Base-by-base conservation (phyloP, 2,888 invertebrate species). In the Capitulum mitella region DNA sequence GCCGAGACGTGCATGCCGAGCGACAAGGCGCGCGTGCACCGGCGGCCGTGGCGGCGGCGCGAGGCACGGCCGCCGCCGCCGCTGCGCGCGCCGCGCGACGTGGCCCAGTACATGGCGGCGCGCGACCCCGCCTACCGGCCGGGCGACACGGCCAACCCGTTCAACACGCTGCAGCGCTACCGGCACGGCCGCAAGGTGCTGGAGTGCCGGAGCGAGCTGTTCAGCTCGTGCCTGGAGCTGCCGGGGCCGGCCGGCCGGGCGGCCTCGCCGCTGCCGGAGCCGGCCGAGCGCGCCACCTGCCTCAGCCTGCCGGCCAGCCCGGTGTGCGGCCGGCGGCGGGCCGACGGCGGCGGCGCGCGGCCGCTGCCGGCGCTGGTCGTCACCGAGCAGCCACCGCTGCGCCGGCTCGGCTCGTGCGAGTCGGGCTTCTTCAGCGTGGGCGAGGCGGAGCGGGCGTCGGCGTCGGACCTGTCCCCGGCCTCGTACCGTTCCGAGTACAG, bases 391-490 rank as follows among this genome's bases (percentile, higher is more conserved):
- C 46, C 84, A 83, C 84, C 81, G 43, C 86, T 91, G n/a, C 88
- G 91, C 51, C 87, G 94, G 32, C 89, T 94, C 76, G 94, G 93
- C 79, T 94, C 94, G 34, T 94, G 94, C 85, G 95, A 95, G 85
- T 93, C 93, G 82, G 95, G 95, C 34, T 94, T 95, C 85, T 95
- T 93, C 88, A 93, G 93, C 79, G 93, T 93, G 83, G 83, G 83
- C 8, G 93, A 92, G 74, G 37, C 26, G 26, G 74, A 37, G 40
- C 40, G 74, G 0, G 74, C 40, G 8, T 34, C 70, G 37, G 70
- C 37, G 37, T 34, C 37, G 1, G 70, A 37, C 37, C 34, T 70
- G 70, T 82, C 81, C 46, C 82, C 82, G 46, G 81, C 81, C 19
- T 82, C 80, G 29, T 89, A 90, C 0, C 84, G 90, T 78, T 83